Base-by-base conservation (phyloP, 2,888 invertebrate species). In the Pyrocoelia pectoralis region DNA sequence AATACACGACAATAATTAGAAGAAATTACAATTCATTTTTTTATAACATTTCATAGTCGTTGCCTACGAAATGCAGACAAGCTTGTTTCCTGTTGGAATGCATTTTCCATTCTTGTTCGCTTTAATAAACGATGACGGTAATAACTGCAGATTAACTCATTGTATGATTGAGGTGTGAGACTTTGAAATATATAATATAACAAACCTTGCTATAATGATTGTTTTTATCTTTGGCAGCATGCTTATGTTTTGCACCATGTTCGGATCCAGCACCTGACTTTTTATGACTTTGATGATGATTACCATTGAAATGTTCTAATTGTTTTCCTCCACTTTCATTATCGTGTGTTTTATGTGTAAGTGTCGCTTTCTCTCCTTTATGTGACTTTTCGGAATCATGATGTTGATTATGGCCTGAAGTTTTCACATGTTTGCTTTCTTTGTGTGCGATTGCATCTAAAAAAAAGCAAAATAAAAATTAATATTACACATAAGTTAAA, bases 311-410 rank as follows among this genome's bases (percentile, higher is more conserved):
- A 15, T 76, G 72, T n/a, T 72, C 71, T 15, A 68, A 71, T 66
- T 81, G 80, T 64, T 79, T 80, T 1, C 79, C 79, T 17, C 75
- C 78, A 24, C 73, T 72, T 59, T 79, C 80, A 4, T 67, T 72
- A 52, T 77, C 75, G 14, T 74, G 69, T 43, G 72, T 73, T 65
- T 73, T 77, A 54, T 79, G 80, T 9, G 71, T 56, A 5, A 76
- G 74, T 6, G 71, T 66, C 10, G 71, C 70, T 18, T 72, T 66
- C 50, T 76, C 71, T 10, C 79, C 80, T 59, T 79, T 78, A 18
- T 72, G 71, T 0, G 72, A 72, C 12, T 71, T 69, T 43, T 80
- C 81, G 40, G 71, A 67, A 40, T 81, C 77, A 62, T 80, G 79
- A 18, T 72, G 70, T 2, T 73, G 71, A 29, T 69, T 72, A 48